These are phyloP conservation scores for Scylla paramamosain DNA, from an alignment of 1,140 invertebrate species.

Conservation along the genomic window DNA sequence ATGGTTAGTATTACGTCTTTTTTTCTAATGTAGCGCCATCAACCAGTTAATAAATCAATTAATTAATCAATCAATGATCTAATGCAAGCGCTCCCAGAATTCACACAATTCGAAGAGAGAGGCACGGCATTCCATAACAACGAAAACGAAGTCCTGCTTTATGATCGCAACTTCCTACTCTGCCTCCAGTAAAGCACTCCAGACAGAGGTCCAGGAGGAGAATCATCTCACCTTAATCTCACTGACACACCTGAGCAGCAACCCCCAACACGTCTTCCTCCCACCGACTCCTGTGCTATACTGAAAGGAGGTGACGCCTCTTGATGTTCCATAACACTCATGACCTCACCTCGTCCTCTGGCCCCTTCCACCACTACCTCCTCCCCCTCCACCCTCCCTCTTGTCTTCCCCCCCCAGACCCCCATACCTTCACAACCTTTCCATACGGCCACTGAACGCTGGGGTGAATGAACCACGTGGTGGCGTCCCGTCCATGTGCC, in stretches of 20 bases:
- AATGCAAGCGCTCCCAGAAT: too few relatives aligned
- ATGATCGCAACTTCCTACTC: too few relatives aligned
- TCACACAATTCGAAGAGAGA: too few relatives aligned
- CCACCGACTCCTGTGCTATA: neutral
- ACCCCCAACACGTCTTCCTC: neutral
- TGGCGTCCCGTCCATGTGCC: neutral
- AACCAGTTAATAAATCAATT: too few relatives aligned
- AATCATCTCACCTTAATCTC: neutral
- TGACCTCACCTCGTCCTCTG: neutral
- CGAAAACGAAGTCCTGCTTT: too few relatives aligned
- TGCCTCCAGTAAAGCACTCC: neutral
- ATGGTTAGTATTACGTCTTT: too few relatives aligned
- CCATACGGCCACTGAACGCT: conserved; percentile 26
- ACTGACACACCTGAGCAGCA: neutral
- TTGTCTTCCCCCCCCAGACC: neutral
- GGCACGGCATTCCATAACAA: too few relatives aligned
- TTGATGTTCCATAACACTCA: neutral
- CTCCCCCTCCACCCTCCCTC: neutral
- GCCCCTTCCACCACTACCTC: neutral
- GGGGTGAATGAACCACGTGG: neutral
- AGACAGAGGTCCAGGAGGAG: neutral
- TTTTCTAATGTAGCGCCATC: too few relatives aligned
- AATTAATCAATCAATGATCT: too few relatives aligned
- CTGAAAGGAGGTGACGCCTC: neutral
- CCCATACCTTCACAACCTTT: neutral